Evolutionary conservation across 2,797 vertebrate genomes (phyloP), one percentile per base, ranked within the genome.

Genomic region (Anguilla megastoma): DNA sequence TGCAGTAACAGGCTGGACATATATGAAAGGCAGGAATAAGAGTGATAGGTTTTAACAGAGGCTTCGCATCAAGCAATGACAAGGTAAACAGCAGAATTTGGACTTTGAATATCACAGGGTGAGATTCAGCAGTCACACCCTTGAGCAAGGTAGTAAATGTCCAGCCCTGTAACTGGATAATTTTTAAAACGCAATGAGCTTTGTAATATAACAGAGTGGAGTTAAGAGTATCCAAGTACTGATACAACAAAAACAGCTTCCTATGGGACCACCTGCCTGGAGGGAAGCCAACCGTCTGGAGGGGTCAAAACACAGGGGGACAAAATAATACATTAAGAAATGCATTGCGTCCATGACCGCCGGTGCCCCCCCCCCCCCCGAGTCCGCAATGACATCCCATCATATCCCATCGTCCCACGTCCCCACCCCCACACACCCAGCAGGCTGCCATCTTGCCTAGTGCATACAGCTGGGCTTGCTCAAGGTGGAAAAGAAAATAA

Each of bases 401-500:
- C 41, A 41, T 41, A 41, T 52, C 7, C 50, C 50, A 8, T 3
- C 50, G 7, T 52, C 50, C 50, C 50, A 8, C 10, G 7, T 52
- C 50, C 50, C 50, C 50, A 52, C 9, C 50, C 50, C 50, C 50
- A 52, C 41, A 45, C 41, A 45, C 41, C 41, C 41, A 45, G 41
- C 41, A 45, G 41, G 41, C 41, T 2, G 41, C 41, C 41, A 45
- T 45, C 41, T 45, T 45, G 41, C 41, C 41, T 45, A 45, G 4
- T 45, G 41, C 41, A 45, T 45, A 45, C 41, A 45, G 41, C 41
- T 45, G 41, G 50, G 7, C 50, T 52, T 52, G 7, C 7, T 52
- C 10, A 8, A 52, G 50, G 2, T 2, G 86, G 27, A 87, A 90
- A 89, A 89, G 90, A 92, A 90, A 88, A 87, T 89, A 90, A 93